phyloP scores from a whole-genome alignment of 1,140 invertebrate genomes.

The Chrysomallon squamiferum region DNA sequence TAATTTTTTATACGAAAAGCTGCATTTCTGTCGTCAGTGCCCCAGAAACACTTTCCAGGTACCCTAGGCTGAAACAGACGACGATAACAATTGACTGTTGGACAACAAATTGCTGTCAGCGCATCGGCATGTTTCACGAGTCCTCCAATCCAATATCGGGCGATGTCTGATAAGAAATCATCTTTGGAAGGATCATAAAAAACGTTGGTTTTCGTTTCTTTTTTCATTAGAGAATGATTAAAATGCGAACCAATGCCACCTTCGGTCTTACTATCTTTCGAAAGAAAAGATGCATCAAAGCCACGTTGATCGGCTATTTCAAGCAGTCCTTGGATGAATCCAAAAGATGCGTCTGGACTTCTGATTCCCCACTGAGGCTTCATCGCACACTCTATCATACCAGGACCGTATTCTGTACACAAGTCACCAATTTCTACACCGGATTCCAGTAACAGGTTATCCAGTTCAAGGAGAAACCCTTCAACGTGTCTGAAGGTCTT shows the following conservation, averaged over 20 bases:
- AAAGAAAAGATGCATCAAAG: too few species aligned
- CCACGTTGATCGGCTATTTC: too few species aligned
- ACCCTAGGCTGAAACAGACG: background rate
- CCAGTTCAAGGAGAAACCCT: too few species aligned
- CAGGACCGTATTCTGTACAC: too few species aligned
- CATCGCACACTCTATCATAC: too few species aligned
- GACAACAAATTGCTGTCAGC: background rate
- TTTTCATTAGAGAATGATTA: background rate
- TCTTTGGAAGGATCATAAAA: background rate
- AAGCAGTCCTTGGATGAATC: too few species aligned
- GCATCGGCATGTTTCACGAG: background rate
- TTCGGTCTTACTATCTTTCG: too few species aligned
- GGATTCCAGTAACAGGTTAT: too few species aligned
- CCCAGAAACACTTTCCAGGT: background rate
- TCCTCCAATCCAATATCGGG: background rate
- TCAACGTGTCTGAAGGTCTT: too few species aligned
- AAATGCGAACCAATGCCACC: background rate
- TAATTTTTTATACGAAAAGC: background rate
- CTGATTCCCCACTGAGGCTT: too few species aligned
- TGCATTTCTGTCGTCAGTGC: background rate
- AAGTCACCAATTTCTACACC: too few species aligned
- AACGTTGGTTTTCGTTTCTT: background rate
- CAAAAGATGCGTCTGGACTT: too few species aligned
- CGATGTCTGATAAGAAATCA: background rate
- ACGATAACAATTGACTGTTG: background rate